A percentile compares a stretch with the other conserved stretches of the same genome.
phyloP scores from a whole-genome alignment of 2,113 vertebrate genomes.

The Petroica traversi region DNA sequence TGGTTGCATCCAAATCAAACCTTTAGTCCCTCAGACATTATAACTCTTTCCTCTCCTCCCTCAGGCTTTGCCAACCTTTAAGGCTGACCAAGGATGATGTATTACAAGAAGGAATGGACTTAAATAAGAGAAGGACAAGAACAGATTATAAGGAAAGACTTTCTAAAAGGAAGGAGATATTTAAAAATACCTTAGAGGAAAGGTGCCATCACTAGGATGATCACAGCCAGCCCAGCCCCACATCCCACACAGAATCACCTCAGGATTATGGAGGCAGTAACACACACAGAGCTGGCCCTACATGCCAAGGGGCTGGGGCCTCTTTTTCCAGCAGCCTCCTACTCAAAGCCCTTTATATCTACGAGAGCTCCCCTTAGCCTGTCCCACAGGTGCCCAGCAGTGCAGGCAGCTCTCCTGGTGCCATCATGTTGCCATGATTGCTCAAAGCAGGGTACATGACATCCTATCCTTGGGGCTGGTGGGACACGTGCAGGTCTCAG shows the following conservation, averaged over 20 bases:
- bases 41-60: conserved; percentile 21
- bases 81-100: conserved; percentile 59
- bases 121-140: conserved; percentile 33
- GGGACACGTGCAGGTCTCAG: background rate
- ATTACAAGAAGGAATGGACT: conserved; percentile 7
- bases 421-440: background rate
- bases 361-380: background rate
- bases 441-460: background rate
- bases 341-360: background rate
- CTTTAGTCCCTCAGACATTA: conserved; percentile 19
- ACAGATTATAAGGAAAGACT: background rate
- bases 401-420: background rate
- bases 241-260: background rate
- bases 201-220: background rate
- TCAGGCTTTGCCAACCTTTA: conserved; percentile 51
- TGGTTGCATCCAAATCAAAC: conserved; percentile 49
- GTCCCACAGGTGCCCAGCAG: background rate
- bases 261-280: rapidly evolving
- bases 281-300: background rate
- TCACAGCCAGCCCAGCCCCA: background rate
- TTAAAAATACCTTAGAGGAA: background rate
- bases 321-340: background rate
- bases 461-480: background rate
- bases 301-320: background rate
- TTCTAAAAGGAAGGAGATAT: background rate